Base-by-base conservation (phyloP, 2,113 vertebrate species). In the Sterrhoptilus dennistouni region DNA sequence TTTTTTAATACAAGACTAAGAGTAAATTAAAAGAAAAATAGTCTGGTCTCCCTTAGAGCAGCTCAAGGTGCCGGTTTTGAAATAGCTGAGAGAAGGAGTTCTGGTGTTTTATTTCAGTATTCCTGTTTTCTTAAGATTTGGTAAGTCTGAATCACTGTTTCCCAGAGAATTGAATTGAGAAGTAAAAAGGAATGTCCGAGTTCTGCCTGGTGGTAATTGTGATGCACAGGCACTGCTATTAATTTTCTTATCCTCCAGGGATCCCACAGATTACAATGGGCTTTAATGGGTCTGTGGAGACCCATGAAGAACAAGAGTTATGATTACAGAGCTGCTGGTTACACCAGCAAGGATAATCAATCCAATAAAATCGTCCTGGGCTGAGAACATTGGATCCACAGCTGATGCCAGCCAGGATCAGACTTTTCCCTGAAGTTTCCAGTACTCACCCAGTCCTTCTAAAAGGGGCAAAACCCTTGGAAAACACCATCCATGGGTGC, bases 331-430 rank as follows among this genome's bases (percentile, higher is more conserved):
- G 72, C 53, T 79, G 66, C 61, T 72, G 63, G 12, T 83, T 77
- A 44, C 63, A 95, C 35, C 75, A 90, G 68, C 76, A 75, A 52
- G 52, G 75, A 86, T 25, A 88, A 95, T 92, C 70, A 93, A 33
- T 69, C 64, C 83, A 89, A 27, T 33, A 19, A 81, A 89, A 83
- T 4, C 54, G 8, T 81, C 56, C 44, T 44, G 70, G 61, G 17
- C 38, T 64, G 45, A 16, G 35, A 25, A 17, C 56, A 16, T 14
- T 59, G 86, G 35, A 64, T 81, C 47, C 38, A 9, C n/a, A 81
- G 24, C 60, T 63, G 77, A 57, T 38, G 68, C 53, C 92, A 88
- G 75, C 44, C 9, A 4, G 63, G 64, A 52, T 47, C 59, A 59
- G 42, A 33, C 21, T 45, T 5, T n/a, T 61, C 42, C 76, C 57